Evolutionary conservation across 2,888 invertebrate species (phyloP).

Genomic region (Patella ulyssiponensis): DNA sequence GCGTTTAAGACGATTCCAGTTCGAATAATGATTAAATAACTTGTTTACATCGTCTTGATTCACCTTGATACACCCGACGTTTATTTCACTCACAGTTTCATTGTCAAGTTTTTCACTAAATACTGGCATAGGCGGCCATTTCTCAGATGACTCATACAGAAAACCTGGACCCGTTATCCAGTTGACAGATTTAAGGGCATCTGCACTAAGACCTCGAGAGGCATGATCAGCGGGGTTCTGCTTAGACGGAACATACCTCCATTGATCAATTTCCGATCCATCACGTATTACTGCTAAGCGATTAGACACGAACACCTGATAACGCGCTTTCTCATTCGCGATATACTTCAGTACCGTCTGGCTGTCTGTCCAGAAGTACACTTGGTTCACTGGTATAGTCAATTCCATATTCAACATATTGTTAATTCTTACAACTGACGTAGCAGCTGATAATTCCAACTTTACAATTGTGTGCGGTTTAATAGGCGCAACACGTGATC

Average conservation of each 20-base stretch:
- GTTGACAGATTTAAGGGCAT: neutral
- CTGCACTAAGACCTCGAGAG: conserved; percentile 35
- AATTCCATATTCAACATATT: conserved; percentile 33
- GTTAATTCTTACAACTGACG: conserved; percentile 39
- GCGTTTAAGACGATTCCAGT: neutral
- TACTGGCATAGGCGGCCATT: neutral
- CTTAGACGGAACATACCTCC: conserved; percentile 39
- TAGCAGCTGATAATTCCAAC: conserved; percentile 40
- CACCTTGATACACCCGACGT: neutral
- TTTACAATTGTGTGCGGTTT: conserved; percentile 37
- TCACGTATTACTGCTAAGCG: conserved; percentile 45
- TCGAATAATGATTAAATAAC: neutral
- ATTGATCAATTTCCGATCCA: conserved; percentile 35
- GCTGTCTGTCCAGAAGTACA: conserved; percentile 45
- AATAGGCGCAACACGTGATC: conserved; percentile 34
- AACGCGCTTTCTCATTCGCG: conserved; percentile 40
- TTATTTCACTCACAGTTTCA: conserved; percentile 1
- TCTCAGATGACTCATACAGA: neutral
- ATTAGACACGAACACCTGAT: conserved; percentile 50
- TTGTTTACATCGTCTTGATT: neutral
- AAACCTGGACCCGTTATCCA: conserved; percentile 34
- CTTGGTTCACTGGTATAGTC: neutral
- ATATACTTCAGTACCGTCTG: conserved; percentile 45
- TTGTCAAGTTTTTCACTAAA: conserved; percentile 1
- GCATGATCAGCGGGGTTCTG: conserved; percentile 47